Conservation (phyloP, 2,797 vertebrate genomes). For the Mallotus villosus region DNA sequence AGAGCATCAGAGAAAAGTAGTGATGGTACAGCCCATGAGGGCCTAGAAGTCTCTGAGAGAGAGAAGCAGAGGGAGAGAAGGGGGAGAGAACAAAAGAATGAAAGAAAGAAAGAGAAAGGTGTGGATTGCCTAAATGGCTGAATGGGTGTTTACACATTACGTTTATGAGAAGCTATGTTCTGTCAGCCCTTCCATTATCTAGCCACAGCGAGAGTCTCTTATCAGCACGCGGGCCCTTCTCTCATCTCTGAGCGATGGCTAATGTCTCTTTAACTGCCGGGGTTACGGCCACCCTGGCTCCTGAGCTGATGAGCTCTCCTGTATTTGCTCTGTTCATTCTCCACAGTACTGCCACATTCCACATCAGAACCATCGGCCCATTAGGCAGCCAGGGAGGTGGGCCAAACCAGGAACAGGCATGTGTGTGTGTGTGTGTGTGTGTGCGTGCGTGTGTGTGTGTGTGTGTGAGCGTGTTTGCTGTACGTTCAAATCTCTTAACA, state of each 20-base stretch:
- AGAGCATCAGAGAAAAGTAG: not conserved
- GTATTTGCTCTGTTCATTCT: conserved; percentile 67
- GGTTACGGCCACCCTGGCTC: conserved; percentile 54
- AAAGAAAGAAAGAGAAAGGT: not conserved
- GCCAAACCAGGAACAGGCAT: conserved; percentile 30
- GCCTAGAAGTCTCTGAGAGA: not conserved
- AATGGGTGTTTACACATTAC: conserved; percentile 25
- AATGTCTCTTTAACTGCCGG: conserved; percentile 68
- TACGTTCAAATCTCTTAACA: not conserved
- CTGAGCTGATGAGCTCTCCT: conserved; percentile 63
- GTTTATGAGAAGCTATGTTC: conserved; percentile 45
- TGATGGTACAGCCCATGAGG: not conserved
- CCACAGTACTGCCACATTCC: conserved; percentile 61
- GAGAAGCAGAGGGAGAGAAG: not conserved
- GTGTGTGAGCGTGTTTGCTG: conserved; percentile 10
- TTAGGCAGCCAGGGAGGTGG: conserved; percentile 77
- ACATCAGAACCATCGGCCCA: conserved; percentile 77
- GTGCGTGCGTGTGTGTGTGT: not conserved
- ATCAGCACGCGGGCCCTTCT: conserved; percentile 25
- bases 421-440: conserved; percentile 17
- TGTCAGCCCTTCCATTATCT: conserved; percentile 50
- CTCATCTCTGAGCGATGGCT: conserved; percentile 56
- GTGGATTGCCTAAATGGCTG: conserved; percentile 22
- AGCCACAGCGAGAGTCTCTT: conserved; percentile 27
- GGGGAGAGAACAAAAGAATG: no score